These are phyloP conservation scores for Emmelina monodactyla DNA, from an alignment of 2,888 invertebrate species.

Conservation along the genomic window DNA sequence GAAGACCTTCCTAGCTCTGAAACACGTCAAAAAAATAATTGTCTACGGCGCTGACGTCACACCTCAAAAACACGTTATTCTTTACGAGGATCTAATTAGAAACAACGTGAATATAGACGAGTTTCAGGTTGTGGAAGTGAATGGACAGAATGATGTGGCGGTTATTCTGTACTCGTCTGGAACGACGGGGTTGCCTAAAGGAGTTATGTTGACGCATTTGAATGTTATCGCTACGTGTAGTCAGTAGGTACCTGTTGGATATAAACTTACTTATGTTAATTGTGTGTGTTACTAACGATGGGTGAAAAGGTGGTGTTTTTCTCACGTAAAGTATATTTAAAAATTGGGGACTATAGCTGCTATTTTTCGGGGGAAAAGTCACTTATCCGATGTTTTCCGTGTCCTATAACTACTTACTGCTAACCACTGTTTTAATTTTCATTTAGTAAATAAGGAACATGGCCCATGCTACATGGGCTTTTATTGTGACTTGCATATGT, in stretches of 20 bases:
- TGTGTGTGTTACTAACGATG: too few species aligned
- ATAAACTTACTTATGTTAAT: too few species aligned
- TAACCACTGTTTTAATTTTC: too few species aligned
- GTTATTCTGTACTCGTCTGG: slow-evolving; percentile 47
- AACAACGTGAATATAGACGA: slow-evolving; percentile 26
- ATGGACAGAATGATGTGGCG: slow-evolving; percentile 29
- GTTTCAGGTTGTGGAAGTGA: slow-evolving; percentile 27
- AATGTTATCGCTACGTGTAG: slow-evolving; percentile 25
- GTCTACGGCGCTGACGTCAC: slow-evolving; percentile 27
- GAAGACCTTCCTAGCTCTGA: slow-evolving; percentile 21
- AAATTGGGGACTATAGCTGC: too few species aligned
- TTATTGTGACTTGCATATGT: too few species aligned
- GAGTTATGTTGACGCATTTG: slow-evolving; percentile 39
- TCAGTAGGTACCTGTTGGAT: slow-evolving; percentile 34
- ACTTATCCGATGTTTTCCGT: too few species aligned
- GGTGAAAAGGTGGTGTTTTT: too few species aligned
- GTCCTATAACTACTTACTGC: too few species aligned
- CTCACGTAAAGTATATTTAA: too few species aligned
- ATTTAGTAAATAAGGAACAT: too few species aligned
- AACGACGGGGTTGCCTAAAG: slow-evolving; percentile 47
- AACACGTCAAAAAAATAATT: slow-evolving; percentile 27
- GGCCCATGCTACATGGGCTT: too few species aligned
- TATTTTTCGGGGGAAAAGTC: too few species aligned
- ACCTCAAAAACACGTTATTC: slow-evolving; percentile 17
- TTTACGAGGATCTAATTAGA: slow-evolving; percentile 27